phyloP scores from a whole-genome alignment of 2,888 invertebrate genomes.

The Oscheius sp. region DNA sequence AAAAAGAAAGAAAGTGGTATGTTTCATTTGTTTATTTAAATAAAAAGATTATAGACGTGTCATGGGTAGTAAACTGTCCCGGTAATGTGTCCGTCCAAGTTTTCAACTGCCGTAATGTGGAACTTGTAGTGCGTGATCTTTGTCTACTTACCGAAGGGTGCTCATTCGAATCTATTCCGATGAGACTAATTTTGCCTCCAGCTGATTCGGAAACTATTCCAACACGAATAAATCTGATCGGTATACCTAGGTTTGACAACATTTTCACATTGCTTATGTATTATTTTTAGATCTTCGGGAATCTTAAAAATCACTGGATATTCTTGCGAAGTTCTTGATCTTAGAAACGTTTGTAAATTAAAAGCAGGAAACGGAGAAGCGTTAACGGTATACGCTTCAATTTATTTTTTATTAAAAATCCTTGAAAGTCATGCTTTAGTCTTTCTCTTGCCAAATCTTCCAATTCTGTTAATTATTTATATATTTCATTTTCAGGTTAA shows the following conservation, averaged over 20 bases:
- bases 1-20: conserved; percentile 43
- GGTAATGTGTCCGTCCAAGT: conserved; percentile 52
- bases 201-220: conserved; percentile 43
- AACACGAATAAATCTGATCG: conserved; percentile 60
- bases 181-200: conserved; percentile 65
- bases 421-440: too few relatives aligned
- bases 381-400: conserved; percentile 14
- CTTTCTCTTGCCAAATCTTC: too few relatives aligned
- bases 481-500: conserved; percentile 41
- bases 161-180: conserved; percentile 66
- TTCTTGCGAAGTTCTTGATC: conserved; percentile 66
- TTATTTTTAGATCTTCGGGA: conserved; percentile 58
- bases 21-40: not conserved
- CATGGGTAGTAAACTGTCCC: conserved; percentile 68
- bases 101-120: conserved; percentile 48
- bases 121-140: conserved; percentile 59
- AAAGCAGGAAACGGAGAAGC: conserved; percentile 17
- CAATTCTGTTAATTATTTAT: too few relatives aligned
- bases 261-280: not conserved
- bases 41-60: conserved; percentile 37
- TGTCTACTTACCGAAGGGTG: conserved; percentile 65
- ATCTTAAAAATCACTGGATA: conserved; percentile 67
- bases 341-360: conserved; percentile 65
- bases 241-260: conserved; percentile 59
- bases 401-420: too few relatives aligned